Base-by-base conservation (phyloP, 2,797 vertebrate genomes). In the Danio tinwini region DNA sequence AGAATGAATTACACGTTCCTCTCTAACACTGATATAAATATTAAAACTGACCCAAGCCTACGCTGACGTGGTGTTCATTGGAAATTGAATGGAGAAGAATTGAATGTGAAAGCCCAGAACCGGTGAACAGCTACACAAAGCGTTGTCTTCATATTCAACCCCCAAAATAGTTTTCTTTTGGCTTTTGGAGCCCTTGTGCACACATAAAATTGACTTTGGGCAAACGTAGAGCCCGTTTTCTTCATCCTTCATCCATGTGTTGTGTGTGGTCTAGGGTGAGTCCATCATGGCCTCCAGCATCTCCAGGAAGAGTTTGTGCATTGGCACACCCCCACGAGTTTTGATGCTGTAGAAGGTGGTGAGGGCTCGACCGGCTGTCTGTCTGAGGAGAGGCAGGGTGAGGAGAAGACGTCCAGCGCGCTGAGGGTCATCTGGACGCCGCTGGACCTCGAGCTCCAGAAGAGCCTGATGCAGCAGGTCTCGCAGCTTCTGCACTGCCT, bases 211-310 rank as follows among this genome's bases (percentile, higher is more conserved):
- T 68, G 58, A 77, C 14, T 79, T 0, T 0, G 19, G 75, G 29
- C 29, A 17, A 63, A 12, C 63, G 1, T 40, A 16, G 42, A n/a
- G 52, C 39, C 44, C 5, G 7, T 52, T 58, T 44, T 59, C 44
- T 16, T 78, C 44, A 71, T 68, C 58, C 72, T 42, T 75, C 63
- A 87, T 86, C 84, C 69, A 69, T 83, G 12, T 5, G 10, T 63
- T 7, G 10, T 9, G 16, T 39, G 49, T 83, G 52, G 85, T 87
- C 87, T 94, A 95, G 21, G 94, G 94, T 39, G 94, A 97, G 92
- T 97, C 96, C 96, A 98, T 98, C 96, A 97, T 97, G 91, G 96
- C 96, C 91, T 98, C 96, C 78, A 98, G 92, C 96, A 98, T 98
- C 92, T 98, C 96, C 89, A 98, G 88, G 89, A 98, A 98, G 74